phyloP scores from a whole-genome alignment of 1,140 invertebrate species.

The Sycophaga agraensis region DNA sequence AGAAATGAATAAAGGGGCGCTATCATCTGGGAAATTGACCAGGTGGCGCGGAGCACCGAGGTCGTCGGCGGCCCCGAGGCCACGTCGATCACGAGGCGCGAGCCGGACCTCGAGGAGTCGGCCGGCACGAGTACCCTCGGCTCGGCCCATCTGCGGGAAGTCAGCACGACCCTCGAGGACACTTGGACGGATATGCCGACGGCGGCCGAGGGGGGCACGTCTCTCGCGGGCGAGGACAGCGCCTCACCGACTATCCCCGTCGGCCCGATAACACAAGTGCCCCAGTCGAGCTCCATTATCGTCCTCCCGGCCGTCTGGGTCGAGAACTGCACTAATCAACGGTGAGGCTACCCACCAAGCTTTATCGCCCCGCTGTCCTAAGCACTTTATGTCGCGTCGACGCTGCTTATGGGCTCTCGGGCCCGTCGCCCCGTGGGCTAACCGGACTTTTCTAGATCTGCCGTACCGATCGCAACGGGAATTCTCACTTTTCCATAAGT shows the following conservation, averaged over 20 bases:
- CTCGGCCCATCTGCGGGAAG: conserved; percentile 18
- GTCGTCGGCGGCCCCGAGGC: conserved; percentile 30
- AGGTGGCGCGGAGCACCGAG: conserved; percentile 33
- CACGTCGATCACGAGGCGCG: conserved; percentile 35
- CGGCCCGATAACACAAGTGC: conserved; percentile 4
- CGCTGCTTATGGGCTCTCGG: no score
- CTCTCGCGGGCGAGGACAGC: no score
- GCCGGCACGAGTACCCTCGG: conserved; percentile 3
- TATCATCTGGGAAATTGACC: conserved; percentile 19
- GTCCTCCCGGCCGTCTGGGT: background rate
- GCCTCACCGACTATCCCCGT: no score
- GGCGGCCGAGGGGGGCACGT: background rate
- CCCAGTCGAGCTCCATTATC: conserved; percentile 8
- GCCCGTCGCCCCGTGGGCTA: no score
- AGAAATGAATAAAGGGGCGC: no score
- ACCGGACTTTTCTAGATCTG: no score
- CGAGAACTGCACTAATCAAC: background rate
- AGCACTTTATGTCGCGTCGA: no score
- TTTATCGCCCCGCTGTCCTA: no score
- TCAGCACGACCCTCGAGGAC: conserved; percentile 31
- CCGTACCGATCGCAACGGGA: no score
- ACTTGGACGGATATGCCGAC: conserved; percentile 1
- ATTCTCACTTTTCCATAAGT: no score
- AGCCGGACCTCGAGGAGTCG: conserved; percentile 33
- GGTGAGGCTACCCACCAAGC: background rate